Evolutionary conservation across 2,797 vertebrate genomes (phyloP).

Genomic region (Lithobates sylvaticus): DNA sequence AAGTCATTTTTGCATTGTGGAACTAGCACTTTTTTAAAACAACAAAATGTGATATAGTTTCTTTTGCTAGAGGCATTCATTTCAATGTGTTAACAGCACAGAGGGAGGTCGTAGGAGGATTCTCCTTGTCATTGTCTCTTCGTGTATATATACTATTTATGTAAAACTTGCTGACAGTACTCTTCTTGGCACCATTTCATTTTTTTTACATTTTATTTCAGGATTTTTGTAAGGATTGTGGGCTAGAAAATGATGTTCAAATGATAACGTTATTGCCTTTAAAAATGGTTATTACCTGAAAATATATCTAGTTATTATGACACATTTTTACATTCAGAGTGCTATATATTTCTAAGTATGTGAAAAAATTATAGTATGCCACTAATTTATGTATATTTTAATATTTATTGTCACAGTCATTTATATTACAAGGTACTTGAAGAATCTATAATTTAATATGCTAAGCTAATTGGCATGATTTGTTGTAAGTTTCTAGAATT

Average conservation of each 20-base stretch:
- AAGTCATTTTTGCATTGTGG: neutral
- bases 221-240: neutral
- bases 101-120: neutral
- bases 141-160: constrained; percentile 11
- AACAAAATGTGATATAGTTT: constrained; percentile 11
- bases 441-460: neutral
- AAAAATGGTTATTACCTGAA: neutral
- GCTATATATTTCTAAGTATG: neutral
- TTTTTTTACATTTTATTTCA: constrained; percentile 18
- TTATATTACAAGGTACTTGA: neutral
- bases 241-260: constrained; percentile 8
- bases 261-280: neutral
- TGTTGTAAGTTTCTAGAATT: neutral
- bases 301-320: neutral
- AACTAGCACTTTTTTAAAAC: neutral
- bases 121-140: constrained; percentile 13
- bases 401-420: neutral
- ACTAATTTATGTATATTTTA: neutral
- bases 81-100: constrained; percentile 8
- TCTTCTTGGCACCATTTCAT: neutral
- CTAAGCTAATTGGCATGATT: neutral
- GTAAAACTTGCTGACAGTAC: neutral
- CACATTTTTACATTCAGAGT: neutral
- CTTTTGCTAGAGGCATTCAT: constrained; percentile 5
- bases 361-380: neutral